A percentile compares a stretch with the other conserved stretches of the same genome.
phyloP scores from a whole-genome alignment of 1,140 invertebrate genomes.

The Ips nitidus region DNA sequence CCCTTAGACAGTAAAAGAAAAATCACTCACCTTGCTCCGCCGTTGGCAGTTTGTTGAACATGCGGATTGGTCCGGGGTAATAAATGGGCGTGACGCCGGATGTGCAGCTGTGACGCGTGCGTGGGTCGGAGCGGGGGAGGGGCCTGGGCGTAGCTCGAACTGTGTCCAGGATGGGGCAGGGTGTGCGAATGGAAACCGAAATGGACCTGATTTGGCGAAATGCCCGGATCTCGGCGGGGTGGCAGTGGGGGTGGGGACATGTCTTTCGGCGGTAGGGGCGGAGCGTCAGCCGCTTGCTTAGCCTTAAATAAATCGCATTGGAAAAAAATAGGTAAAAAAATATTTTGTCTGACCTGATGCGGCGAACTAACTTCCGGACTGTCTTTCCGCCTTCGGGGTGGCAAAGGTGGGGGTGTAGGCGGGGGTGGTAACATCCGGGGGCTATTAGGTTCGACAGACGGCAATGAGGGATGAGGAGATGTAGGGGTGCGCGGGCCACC shows the following conservation, averaged over 20 bases:
- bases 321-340: conserved; percentile 5
- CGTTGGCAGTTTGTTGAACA: conserved; percentile 30
- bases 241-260: conserved; percentile 66
- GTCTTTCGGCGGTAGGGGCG: conserved; percentile 61
- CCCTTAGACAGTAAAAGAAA: no score
- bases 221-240: conserved; percentile 57
- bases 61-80: conserved; percentile 32
- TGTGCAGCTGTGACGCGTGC: conserved; percentile 48
- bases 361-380: conserved; percentile 59
- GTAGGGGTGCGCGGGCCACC: conserved; percentile 55
- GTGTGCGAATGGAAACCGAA: conserved; percentile 48
- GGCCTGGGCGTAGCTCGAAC: conserved; percentile 46
- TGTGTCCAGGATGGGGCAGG: conserved; percentile 36
- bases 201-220: conserved; percentile 52
- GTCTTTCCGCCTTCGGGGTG: conserved; percentile 62
- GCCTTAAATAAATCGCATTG: conserved; percentile 26
- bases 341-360: conserved; percentile 42
- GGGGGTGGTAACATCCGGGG: conserved; percentile 51
- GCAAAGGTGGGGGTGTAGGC: conserved; percentile 59
- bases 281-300: conserved; percentile 61
- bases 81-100: conserved; percentile 45
- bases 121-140: conserved; percentile 55
- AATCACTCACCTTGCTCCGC: conserved; percentile 43
- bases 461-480: conserved; percentile 54
- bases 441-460: conserved; percentile 55